Conservation (phyloP, 2,797 vertebrate genomes). For the Leptodactylus fallax region DNA sequence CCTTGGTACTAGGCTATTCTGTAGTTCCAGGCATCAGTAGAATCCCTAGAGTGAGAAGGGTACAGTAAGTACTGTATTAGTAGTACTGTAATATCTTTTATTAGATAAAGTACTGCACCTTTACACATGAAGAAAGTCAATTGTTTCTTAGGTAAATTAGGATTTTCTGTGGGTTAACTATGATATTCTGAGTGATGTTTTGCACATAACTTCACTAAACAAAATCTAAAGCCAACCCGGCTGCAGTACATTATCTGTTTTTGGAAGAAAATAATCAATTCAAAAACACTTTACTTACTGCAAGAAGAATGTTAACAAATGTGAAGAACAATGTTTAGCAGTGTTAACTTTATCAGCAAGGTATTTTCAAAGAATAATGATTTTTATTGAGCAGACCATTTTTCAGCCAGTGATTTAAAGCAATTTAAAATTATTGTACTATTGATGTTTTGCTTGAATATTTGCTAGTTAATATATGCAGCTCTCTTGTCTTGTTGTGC, state of each 20-base stretch:
- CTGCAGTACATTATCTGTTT: not conserved
- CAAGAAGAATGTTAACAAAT: conserved; percentile 24
- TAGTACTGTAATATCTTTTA: no score
- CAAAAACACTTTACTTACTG: conserved; percentile 9
- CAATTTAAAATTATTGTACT: conserved; percentile 24
- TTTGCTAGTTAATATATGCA: not conserved
- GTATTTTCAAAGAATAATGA: conserved; percentile 3
- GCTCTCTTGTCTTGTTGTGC: not conserved
- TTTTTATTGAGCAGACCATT: not conserved
- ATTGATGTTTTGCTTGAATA: conserved; percentile 25
- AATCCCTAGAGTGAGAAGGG: no score
- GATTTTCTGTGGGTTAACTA: not conserved
- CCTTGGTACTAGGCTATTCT: no score
- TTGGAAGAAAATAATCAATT: conserved; percentile 30
- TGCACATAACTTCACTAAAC: not conserved
- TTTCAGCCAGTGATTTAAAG: not conserved
- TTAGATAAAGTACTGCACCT: no score
- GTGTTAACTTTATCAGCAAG: conserved; percentile 19
- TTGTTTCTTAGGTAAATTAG: not conserved
- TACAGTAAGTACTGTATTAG: no score
- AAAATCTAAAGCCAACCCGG: not conserved
- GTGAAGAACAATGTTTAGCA: conserved; percentile 24
- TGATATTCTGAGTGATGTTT: not conserved
- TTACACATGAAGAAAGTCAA: not conserved
- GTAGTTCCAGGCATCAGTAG: no score